Percentiles rank a stretch among this genome's conserved stretches.
Conservation (phyloP, 2,888 invertebrate genomes). For the Andrena fulva region DNA sequence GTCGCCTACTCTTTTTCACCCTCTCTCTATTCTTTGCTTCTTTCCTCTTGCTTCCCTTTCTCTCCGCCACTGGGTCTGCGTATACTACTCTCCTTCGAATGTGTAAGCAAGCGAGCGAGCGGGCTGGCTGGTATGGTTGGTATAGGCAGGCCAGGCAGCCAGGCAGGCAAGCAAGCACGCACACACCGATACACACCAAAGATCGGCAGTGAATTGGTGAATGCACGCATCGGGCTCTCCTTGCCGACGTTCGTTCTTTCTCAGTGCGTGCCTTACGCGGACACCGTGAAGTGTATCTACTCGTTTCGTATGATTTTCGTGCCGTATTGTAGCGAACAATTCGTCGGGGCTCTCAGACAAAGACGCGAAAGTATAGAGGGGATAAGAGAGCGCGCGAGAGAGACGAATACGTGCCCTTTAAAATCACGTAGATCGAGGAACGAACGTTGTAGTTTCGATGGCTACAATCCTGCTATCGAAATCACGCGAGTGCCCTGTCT, state of each 20-base stretch:
- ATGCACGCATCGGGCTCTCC: conserved; percentile 73
- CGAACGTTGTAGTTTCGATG: not conserved
- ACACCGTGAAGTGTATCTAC: conserved; percentile 59
- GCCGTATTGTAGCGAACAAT: conserved; percentile 40
- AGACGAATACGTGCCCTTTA: conserved; percentile 1
- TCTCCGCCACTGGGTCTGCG: conserved; percentile 40
- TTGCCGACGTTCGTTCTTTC: conserved; percentile 71
- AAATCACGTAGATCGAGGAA: conserved; percentile 11
- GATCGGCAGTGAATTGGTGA: conserved; percentile 69
- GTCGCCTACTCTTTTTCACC: conserved; percentile 54
- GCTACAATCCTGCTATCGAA: conserved; percentile 22
- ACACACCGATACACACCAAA: conserved; percentile 39
- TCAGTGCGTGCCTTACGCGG: conserved; percentile 76
- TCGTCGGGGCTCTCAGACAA: conserved; percentile 1
- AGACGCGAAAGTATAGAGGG: not conserved
- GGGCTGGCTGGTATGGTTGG: too few species aligned
- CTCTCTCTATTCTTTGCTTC: conserved; percentile 32
- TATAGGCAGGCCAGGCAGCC: conserved; percentile 5
- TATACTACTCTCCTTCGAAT: conserved; percentile 56
- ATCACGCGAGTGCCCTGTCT: conserved; percentile 30
- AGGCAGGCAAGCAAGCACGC: conserved; percentile 31
- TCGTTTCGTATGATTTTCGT: conserved; percentile 61
- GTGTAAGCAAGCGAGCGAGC: conserved; percentile 36
- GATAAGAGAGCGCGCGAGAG: not conserved
- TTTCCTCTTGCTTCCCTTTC: conserved; percentile 60